phyloP scores from a whole-genome alignment of 2,797 vertebrate species.

The Sebastolobus alascanus region DNA sequence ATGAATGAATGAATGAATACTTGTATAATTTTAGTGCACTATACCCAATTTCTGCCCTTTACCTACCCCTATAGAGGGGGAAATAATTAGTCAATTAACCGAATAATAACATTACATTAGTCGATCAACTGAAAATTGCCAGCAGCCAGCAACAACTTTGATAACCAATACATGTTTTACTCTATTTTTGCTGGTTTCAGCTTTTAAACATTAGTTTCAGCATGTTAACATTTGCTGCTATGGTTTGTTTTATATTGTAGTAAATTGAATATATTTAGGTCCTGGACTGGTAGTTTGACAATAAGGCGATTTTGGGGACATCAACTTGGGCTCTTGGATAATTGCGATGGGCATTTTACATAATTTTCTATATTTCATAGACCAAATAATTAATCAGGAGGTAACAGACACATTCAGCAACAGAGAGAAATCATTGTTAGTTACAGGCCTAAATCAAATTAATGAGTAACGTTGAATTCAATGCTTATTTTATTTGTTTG shows the following conservation, averaged over 20 bases:
- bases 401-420: neutral
- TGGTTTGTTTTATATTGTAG: neutral
- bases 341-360: neutral
- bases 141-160: neutral
- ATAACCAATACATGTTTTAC: neutral
- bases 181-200: neutral
- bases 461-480: neutral
- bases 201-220: neutral
- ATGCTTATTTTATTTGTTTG: neutral
- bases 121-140: neutral
- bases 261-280: neutral
- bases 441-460: neutral
- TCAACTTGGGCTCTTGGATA: neutral
- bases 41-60: neutral
- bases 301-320: accelerated
- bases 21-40: too few relatives aligned
- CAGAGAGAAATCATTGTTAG: neutral
- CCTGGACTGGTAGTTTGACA: neutral
- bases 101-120: neutral
- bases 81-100: neutral
- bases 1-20: neutral
- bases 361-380: neutral
- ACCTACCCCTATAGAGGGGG: neutral
- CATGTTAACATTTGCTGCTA: neutral
- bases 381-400: neutral